Conservation (phyloP, 2,113 vertebrate species). For the Gallinago media region DNA sequence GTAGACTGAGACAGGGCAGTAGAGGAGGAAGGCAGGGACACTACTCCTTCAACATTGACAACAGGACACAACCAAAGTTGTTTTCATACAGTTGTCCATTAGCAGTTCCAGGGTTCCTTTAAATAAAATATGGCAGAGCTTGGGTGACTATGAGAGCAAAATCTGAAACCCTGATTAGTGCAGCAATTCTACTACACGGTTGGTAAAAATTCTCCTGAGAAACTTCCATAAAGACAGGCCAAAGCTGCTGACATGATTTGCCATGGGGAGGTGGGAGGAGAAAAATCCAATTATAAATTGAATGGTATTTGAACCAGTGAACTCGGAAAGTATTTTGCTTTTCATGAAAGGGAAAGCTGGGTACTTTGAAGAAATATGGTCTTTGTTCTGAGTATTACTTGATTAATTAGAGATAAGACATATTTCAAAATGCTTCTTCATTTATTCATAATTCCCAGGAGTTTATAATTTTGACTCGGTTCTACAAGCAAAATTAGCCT, state of each 20-base stretch:
- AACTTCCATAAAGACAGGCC: background rate
- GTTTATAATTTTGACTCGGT: background rate
- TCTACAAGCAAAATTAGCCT: background rate
- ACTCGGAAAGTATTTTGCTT: background rate
- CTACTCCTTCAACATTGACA: background rate
- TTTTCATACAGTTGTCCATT: background rate
- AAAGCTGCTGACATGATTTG: background rate
- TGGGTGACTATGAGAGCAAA: background rate
- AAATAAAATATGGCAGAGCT: background rate
- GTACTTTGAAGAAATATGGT: background rate
- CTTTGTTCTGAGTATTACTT: conserved; percentile 6
- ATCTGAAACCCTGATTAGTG: background rate
- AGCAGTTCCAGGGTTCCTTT: background rate
- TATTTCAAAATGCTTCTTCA: conserved; percentile 4
- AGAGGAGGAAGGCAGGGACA: background rate
- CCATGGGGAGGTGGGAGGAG: background rate
- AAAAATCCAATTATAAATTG: background rate
- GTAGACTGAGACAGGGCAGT: background rate
- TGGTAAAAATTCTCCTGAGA: background rate
- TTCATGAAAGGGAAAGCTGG: background rate
- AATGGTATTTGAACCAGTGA: background rate
- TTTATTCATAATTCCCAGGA: background rate
- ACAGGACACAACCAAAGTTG: background rate
- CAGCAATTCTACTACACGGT: background rate
- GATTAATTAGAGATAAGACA: conserved; percentile 23